Percentiles rank a stretch among this genome's conserved stretches.
Evolutionary conservation across 2,888 invertebrate species (phyloP).

Genomic region (Penaeus monodon): DNA sequence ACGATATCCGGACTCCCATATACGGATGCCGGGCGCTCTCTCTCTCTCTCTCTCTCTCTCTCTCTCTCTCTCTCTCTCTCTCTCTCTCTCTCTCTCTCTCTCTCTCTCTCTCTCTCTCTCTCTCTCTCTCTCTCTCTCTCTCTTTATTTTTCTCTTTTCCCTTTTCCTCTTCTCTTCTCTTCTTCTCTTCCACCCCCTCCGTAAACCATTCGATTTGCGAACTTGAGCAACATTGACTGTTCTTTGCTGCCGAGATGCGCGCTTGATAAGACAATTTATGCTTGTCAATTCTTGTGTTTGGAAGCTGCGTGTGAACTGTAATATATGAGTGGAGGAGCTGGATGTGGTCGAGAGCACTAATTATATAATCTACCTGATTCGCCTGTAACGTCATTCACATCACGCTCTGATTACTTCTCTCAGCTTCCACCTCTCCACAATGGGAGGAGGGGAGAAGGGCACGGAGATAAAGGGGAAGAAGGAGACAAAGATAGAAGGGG

Average conservation of each 20-base stretch:
- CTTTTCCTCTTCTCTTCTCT: neutral
- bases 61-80: neutral
- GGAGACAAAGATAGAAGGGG: too few relatives aligned
- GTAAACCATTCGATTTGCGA: slow-evolving; percentile 14
- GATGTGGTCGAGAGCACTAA: slow-evolving; percentile 11
- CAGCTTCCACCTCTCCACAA: neutral
- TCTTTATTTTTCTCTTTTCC: neutral
- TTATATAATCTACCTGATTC: slow-evolving; percentile 40
- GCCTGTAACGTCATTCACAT: slow-evolving; percentile 35
- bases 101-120: too few relatives aligned
- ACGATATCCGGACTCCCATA: slow-evolving; percentile 2
- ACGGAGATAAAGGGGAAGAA: too few relatives aligned
- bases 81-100: neutral
- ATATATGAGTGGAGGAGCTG: neutral
- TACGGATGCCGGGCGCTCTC: neutral
- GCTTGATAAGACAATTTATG: slow-evolving; percentile 27
- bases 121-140: too few relatives aligned
- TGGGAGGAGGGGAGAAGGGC: too few relatives aligned
- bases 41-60: neutral
- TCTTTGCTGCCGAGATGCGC: slow-evolving; percentile 12
- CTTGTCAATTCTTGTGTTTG: slow-evolving; percentile 5
- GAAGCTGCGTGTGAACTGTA: neutral
- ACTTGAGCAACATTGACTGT: slow-evolving; percentile 7
- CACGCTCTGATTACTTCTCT: slow-evolving; percentile 38
- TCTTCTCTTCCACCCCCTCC: neutral